Evolutionary conservation across 2,888 invertebrate species (phyloP).

Genomic region (Drosophila limbata): DNA sequence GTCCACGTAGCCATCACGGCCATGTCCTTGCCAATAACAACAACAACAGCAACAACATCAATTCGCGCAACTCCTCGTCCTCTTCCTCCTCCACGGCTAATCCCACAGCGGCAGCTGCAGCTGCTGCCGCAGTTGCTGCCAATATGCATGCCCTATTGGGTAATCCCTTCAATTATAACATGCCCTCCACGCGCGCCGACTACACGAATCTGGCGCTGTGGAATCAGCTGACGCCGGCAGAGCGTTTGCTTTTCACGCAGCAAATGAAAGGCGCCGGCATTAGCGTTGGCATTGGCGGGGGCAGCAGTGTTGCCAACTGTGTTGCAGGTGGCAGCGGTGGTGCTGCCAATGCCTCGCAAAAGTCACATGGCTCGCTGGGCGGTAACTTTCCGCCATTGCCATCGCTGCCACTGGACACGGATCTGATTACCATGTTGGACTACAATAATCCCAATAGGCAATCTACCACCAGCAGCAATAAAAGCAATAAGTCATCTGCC

Average conservation of each 20-base stretch:
- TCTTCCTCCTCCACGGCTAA: conserved; percentile 33
- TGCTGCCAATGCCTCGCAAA: conserved; percentile 27
- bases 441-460: conserved; percentile 79
- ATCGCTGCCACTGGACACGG: conserved; percentile 80
- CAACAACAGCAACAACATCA: conserved; percentile 28
- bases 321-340: conserved; percentile 15
- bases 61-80: conserved; percentile 39
- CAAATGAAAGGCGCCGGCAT: conserved; percentile 71
- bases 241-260: conserved; percentile 79
- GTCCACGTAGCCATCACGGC: conserved; percentile 66
- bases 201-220: conserved; percentile 83
- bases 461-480: conserved; percentile 12
- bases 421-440: conserved; percentile 82
- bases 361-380: conserved; percentile 11
- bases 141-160: conserved; percentile 65
- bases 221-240: conserved; percentile 82
- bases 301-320: conserved; percentile 6
- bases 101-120: conserved; percentile 37
- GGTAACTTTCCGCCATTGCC: conserved; percentile 72
- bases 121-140: conserved; percentile 62
- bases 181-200: conserved; percentile 75
- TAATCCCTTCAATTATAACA: conserved; percentile 76
- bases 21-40: conserved; percentile 64
- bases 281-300: not conserved
- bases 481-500: conserved; percentile 8